These are phyloP conservation scores for Sitobion miscanthi DNA, from an alignment of 1,140 invertebrate genomes.

Conservation along the genomic window DNA sequence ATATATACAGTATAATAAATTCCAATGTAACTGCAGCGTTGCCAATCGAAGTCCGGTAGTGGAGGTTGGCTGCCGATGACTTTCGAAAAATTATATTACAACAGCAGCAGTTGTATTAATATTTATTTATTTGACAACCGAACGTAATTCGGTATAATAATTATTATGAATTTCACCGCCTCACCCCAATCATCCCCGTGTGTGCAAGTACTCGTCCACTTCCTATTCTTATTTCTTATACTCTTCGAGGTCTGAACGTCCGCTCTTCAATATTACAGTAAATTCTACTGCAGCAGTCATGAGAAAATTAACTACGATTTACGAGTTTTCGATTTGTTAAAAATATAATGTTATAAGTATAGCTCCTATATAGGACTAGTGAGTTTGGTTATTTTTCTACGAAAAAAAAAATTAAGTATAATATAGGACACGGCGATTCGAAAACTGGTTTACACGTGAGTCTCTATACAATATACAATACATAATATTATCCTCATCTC, in stretches of 20 bases:
- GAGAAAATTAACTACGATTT: background rate
- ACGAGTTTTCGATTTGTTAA: background rate
- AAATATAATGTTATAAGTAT: background rate
- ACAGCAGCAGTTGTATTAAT: background rate
- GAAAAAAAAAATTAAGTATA: background rate
- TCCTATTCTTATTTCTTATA: background rate
- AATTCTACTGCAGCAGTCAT: background rate
- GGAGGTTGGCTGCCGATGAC: background rate
- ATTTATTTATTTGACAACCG: background rate
- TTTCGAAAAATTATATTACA: background rate
- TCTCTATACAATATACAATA: background rate
- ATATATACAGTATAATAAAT: background rate
- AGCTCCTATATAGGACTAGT: background rate
- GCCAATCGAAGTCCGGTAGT: background rate
- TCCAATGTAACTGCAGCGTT: background rate
- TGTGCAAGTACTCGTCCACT: background rate
- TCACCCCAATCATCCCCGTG: background rate
- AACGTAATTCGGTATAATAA: background rate
- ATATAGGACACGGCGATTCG: background rate
- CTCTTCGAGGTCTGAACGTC: background rate
- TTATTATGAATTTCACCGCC: background rate
- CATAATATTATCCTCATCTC: background rate
- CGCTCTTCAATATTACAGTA: background rate
- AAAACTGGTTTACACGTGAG: conserved; percentile 7
- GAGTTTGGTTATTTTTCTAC: background rate